Conservation (phyloP, 2,888 invertebrate genomes). For the Ischnura elegans region DNA sequence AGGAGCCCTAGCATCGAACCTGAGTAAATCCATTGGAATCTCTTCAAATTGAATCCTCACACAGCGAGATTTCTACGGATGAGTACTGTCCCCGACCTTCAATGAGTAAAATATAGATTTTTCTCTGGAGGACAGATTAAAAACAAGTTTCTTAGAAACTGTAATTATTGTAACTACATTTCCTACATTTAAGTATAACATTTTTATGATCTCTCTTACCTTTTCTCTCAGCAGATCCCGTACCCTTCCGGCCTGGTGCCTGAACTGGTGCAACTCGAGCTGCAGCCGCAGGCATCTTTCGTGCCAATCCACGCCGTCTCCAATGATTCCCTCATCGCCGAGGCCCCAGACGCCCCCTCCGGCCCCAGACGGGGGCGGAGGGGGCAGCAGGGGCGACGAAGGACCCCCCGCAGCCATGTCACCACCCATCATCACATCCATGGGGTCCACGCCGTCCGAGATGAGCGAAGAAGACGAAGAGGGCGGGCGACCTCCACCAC, state of each 20-base stretch:
- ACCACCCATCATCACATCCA: conserved; percentile 70
- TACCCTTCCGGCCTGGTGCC: conserved; percentile 92
- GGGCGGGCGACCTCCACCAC: conserved; percentile 64
- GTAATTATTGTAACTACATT: too few relatives aligned
- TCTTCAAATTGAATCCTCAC: too few relatives aligned
- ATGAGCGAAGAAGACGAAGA: conserved; percentile 48
- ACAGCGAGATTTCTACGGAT: too few relatives aligned
- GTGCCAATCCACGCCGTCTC: conserved; percentile 88
- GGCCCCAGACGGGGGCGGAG: conserved; percentile 75
- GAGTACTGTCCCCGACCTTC: too few relatives aligned
- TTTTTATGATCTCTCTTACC: conserved; percentile 81
- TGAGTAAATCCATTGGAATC: too few relatives aligned
- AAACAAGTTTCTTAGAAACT: too few relatives aligned
- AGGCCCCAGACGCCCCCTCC: conserved; percentile 74
- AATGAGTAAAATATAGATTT: too few relatives aligned
- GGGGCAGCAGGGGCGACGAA: conserved; percentile 45
- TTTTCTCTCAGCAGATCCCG: conserved; percentile 94
- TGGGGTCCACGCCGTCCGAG: conserved; percentile 67
- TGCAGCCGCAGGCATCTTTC: conserved; percentile 92
- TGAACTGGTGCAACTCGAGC: conserved; percentile 90
- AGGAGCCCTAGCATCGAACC: too few relatives aligned
- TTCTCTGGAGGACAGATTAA: too few relatives aligned
- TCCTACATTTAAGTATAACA: not conserved
- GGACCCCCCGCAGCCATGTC: conserved; percentile 68
- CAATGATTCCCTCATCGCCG: conserved; percentile 76